phyloP scores from a whole-genome alignment of 2,888 invertebrate species.

The Phyllotreta cruciferae region DNA sequence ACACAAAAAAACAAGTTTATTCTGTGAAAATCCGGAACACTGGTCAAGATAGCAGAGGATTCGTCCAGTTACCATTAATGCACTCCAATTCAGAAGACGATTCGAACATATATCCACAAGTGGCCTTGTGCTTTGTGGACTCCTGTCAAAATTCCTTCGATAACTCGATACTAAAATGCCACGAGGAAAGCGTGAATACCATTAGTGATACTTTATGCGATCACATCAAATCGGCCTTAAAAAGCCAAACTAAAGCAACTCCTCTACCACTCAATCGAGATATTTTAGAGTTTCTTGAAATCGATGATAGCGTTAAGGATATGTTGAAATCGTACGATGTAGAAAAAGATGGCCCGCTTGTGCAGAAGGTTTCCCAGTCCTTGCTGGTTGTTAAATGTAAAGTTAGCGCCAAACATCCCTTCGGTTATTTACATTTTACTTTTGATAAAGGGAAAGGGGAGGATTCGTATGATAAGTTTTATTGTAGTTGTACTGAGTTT shows the following conservation, averaged over 20 bases:
- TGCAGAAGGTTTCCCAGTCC: constrained; percentile 73
- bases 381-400: constrained; percentile 77
- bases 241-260: constrained; percentile 68
- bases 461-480: constrained; percentile 59
- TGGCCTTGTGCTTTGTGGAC: constrained; percentile 66
- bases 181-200: constrained; percentile 55
- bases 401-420: constrained; percentile 69
- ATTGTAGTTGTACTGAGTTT: constrained; percentile 50
- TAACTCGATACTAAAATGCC: constrained; percentile 64
- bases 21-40: constrained; percentile 74
- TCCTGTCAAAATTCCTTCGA: constrained; percentile 65
- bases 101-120: constrained; percentile 48
- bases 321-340: constrained; percentile 68
- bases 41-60: constrained; percentile 74
- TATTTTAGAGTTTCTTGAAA: constrained; percentile 64
- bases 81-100: constrained; percentile 50
- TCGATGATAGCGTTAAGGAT: constrained; percentile 67
- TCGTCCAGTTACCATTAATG: constrained; percentile 68
- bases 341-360: constrained; percentile 68
- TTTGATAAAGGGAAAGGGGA: constrained; percentile 64
- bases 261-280: constrained; percentile 68
- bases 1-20: constrained; percentile 68
- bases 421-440: constrained; percentile 74
- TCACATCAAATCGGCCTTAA: constrained; percentile 71
- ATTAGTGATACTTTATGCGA: constrained; percentile 55